Percentiles rank a stretch among this genome's conserved stretches.
These are phyloP conservation scores for Pogonocherus hispidulus DNA, from an alignment of 2,888 invertebrate species.

Conservation along the genomic window DNA sequence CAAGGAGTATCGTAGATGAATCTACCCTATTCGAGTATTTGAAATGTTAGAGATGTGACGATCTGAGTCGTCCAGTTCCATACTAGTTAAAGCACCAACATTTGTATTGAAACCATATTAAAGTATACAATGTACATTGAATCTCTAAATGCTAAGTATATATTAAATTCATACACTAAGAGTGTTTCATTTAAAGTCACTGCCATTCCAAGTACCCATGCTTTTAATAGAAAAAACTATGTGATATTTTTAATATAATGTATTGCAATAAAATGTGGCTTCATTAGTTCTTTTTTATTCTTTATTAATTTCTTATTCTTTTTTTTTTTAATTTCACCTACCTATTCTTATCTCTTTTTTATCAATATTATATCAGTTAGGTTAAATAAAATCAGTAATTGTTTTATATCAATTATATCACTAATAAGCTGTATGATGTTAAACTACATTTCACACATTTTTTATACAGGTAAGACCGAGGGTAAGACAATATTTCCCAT, in stretches of 20 bases:
- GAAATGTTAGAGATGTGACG: conserved; percentile 50
- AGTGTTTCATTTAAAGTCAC: conserved; percentile 49
- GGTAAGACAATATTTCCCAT: no score
- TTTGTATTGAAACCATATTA: conserved; percentile 64
- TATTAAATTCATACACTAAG: conserved; percentile 56
- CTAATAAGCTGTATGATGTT: not conserved
- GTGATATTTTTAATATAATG: conserved; percentile 23
- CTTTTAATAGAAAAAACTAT: conserved; percentile 25
- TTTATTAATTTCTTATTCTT: conserved; percentile 9
- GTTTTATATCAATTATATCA: not conserved
- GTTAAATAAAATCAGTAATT: not conserved
- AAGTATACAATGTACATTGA: conserved; percentile 64
- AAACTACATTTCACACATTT: not conserved
- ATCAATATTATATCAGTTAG: not conserved
- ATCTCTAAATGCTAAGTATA: conserved; percentile 63
- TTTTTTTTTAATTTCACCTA: not conserved
- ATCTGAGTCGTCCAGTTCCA: conserved; percentile 60
- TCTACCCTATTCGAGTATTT: conserved; percentile 37
- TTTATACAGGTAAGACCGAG: no score
- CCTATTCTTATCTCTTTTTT: not conserved
- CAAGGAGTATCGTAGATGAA: conserved; percentile 55
- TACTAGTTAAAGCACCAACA: conserved; percentile 68
- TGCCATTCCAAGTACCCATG: conserved; percentile 33
- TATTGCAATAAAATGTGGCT: conserved; percentile 38
- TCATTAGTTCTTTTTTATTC: conserved; percentile 23